A percentile compares a stretch with the other conserved stretches of the same genome.
These are phyloP conservation scores for Danionella cerebrum DNA, from an alignment of 2,113 vertebrate species.

Conservation along the genomic window DNA sequence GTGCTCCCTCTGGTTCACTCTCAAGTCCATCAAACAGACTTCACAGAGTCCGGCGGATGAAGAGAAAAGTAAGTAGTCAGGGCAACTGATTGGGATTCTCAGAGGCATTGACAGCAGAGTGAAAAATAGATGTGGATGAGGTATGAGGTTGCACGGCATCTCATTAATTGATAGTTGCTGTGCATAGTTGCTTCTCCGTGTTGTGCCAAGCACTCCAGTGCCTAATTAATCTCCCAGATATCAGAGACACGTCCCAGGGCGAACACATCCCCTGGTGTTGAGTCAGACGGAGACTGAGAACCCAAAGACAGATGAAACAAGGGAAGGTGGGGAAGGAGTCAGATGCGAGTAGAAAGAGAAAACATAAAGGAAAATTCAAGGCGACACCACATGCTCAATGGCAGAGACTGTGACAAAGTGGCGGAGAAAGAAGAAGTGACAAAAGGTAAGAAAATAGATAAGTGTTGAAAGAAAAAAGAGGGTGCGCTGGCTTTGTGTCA, in stretches of 20 bases:
- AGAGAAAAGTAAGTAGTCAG: background rate
- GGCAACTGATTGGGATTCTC: conserved; percentile 25
- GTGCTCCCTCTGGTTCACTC: background rate
- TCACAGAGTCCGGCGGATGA: conserved; percentile 5
- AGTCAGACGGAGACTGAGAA: conserved; percentile 42
- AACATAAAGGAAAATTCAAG: conserved; percentile 9
- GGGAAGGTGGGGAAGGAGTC: background rate
- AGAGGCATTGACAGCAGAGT: background rate
- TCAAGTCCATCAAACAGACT: background rate
- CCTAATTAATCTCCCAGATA: conserved; percentile 68
- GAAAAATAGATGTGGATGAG: conserved; percentile 28
- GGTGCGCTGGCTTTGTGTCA: conserved; percentile 44
- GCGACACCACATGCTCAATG: conserved; percentile 21
- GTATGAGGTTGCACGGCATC: conserved; percentile 54
- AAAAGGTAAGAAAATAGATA: conserved; percentile 24
- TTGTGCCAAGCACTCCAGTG: conserved; percentile 58
- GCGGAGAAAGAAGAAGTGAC: conserved; percentile 37
- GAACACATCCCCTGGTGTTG: conserved; percentile 46
- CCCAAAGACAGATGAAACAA: background rate
- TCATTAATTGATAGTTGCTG: conserved; percentile 61
- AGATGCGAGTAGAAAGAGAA: conserved; percentile 26
- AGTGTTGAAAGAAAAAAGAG: conserved; percentile 10
- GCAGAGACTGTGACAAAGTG: conserved; percentile 40
- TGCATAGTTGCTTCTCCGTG: conserved; percentile 51
- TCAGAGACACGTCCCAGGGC: conserved; percentile 59